Evolutionary conservation across 1,140 invertebrate genomes (phyloP).

Genomic region (Fopius arisanus): DNA sequence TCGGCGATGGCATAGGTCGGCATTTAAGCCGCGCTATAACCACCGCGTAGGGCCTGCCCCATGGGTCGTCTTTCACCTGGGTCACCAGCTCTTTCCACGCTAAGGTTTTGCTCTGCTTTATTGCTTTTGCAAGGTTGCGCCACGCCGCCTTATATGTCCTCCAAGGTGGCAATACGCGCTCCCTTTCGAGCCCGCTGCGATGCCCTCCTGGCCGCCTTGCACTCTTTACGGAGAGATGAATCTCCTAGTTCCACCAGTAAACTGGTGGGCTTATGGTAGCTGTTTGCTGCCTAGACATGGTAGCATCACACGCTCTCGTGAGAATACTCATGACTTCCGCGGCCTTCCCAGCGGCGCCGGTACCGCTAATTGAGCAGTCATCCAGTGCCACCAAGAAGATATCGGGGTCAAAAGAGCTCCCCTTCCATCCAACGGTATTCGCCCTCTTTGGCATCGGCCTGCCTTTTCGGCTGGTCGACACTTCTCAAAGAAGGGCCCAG

Average conservation of each 20-base stretch:
- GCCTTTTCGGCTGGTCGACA: not conserved
- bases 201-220: slow-evolving; percentile 13
- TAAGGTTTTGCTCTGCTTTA: slow-evolving; percentile 10
- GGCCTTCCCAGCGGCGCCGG: not conserved
- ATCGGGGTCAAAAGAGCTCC: too few relatives aligned
- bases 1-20: slow-evolving; percentile 29
- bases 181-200: not conserved
- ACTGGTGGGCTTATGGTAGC: not conserved
- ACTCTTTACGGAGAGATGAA: slow-evolving; percentile 23
- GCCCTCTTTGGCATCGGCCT: slow-evolving; percentile 10
- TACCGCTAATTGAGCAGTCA: not conserved
- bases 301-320: not conserved
- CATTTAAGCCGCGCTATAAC: slow-evolving; percentile 21
- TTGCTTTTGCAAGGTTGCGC: slow-evolving; percentile 8
- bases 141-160: not conserved
- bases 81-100: slow-evolving; percentile 33
- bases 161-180: not conserved
- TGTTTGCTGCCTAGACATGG: not conserved
- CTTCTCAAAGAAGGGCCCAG: not conserved
- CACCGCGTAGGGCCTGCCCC: slow-evolving; percentile 43
- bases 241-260: slow-evolving; percentile 37
- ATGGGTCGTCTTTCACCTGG: slow-evolving; percentile 42
- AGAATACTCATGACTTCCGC: not conserved
- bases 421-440: not conserved
- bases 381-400: not conserved